Percentiles rank a stretch among this genome's conserved stretches.
Evolutionary conservation across 2,113 vertebrate genomes (phyloP).

Genomic region (Phrynosoma blainvillii): DNA sequence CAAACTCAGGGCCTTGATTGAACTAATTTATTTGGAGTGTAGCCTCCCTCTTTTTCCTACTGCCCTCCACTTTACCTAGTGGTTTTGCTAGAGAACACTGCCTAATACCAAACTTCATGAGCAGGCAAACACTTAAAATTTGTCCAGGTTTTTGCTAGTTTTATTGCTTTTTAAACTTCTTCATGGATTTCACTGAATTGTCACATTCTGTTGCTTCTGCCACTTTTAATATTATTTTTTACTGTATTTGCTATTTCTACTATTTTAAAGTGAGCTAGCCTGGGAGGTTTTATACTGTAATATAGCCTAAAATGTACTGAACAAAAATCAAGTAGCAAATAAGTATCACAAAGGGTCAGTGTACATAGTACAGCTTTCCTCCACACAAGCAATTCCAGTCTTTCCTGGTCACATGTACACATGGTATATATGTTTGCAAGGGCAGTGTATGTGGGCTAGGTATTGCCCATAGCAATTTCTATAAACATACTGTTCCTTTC

Average conservation of each 20-base stretch:
- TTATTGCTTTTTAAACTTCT: background rate
- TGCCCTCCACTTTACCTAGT: too few species aligned
- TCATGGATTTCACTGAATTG: background rate
- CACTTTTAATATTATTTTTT: background rate
- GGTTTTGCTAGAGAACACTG: background rate
- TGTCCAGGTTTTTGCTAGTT: background rate
- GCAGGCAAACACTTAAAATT: background rate
- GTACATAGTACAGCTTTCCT: background rate
- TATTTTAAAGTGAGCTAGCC: background rate
- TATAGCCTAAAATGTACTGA: background rate
- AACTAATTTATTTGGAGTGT: too few species aligned
- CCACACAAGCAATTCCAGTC: background rate
- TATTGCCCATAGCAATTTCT: too few species aligned
- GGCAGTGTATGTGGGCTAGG: too few species aligned
- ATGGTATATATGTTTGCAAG: too few species aligned
- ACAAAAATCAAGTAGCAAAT: background rate
- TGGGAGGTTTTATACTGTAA: background rate
- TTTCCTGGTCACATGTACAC: too few species aligned
- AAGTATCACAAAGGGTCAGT: background rate
- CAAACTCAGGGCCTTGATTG: too few species aligned
- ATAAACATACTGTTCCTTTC: too few species aligned
- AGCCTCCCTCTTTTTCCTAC: too few species aligned
- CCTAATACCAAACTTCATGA: background rate
- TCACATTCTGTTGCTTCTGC: background rate
- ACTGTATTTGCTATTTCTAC: background rate